phyloP scores from a whole-genome alignment of 1,140 invertebrate species.

The Cecropterus lyciades region DNA sequence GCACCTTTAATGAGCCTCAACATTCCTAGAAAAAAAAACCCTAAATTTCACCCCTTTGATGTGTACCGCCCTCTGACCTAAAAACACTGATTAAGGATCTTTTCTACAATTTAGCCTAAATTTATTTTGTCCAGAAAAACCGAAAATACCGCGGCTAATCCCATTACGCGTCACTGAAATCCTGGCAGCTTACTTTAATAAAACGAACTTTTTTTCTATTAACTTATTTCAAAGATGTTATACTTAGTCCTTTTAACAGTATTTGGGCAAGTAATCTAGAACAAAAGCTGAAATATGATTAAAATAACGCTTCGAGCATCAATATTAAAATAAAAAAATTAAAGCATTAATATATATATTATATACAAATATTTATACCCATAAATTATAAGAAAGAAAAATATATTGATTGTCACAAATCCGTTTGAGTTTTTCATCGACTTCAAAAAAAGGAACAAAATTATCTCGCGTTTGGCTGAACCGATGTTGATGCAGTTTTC shows the following conservation, averaged over 20 bases:
- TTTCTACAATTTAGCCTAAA: constrained; percentile 32
- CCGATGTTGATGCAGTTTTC: too few species aligned
- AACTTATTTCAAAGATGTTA: neutral
- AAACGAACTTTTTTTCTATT: neutral
- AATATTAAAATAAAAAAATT: too few species aligned
- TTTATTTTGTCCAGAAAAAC: constrained; percentile 34
- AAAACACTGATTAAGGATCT: constrained; percentile 37
- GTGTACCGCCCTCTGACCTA: constrained; percentile 19
- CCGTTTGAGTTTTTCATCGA: too few species aligned
- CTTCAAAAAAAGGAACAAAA: too few species aligned
- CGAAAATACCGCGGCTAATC: constrained; percentile 8
- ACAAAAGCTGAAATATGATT: neutral
- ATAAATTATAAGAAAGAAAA: too few species aligned
- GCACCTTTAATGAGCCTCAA: too few species aligned
- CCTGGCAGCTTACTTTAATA: neutral
- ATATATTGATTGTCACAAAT: too few species aligned
- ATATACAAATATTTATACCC: too few species aligned
- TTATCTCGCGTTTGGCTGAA: too few species aligned
- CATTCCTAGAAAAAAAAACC: neutral
- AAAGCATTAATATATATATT: too few species aligned
- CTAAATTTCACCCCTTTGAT: constrained; percentile 30
- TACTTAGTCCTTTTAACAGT: neutral
- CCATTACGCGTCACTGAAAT: neutral
- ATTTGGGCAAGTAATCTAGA: neutral
- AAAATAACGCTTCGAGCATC: too few species aligned